Base-by-base conservation (phyloP, 2,888 invertebrate genomes). In the Mythimna lalbum region DNA sequence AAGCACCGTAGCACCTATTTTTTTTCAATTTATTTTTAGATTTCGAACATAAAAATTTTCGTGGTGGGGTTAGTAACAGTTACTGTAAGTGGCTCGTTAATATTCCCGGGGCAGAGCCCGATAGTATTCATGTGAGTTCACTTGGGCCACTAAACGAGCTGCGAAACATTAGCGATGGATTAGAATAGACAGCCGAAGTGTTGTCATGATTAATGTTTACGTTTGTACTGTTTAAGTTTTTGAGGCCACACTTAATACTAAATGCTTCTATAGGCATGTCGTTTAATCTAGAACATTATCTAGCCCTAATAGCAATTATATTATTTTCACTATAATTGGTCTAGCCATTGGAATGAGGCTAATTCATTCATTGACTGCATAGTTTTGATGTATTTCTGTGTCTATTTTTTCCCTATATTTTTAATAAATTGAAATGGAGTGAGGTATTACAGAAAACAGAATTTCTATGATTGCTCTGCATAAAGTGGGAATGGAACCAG, bases 51-150 rank as follows among this genome's bases (percentile, higher is more conserved):
- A 88, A 91, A 90, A 90, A 89, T 87, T 86, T 87, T 89, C 78
- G 81, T 76, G 76, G 81, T 79, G 69, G 80, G 87, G 86, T 88
- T 89, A 86, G 85, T 84, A 89, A 89, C 88, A 87, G 89, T 90
- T 88, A 88, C 87, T 83, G 86, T 90, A 91, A 91, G 90, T 90
- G 88, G 86, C 86, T 92, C 89, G 89, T 92, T 91, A 91, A 92
- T 90, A 92, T 91, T 91, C 91, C 84, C 82, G 78, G 81, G 80
- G 89, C 89, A 86, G 75, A 87, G 80, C 82, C 87, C 87, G 88
- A 90, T 90, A 90, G 88, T 87, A 91, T 90, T 91, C 91, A 91
- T 90, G 88, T 86, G 87, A 88, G 87, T 82, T 86, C 82, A 81
- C 80, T 83, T 76, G 71, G 86, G 89, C 88, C 87, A 86, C 73